These are phyloP conservation scores for Rhopalosiphum padi DNA, from an alignment of 1,140 invertebrate genomes.

Conservation along the genomic window DNA sequence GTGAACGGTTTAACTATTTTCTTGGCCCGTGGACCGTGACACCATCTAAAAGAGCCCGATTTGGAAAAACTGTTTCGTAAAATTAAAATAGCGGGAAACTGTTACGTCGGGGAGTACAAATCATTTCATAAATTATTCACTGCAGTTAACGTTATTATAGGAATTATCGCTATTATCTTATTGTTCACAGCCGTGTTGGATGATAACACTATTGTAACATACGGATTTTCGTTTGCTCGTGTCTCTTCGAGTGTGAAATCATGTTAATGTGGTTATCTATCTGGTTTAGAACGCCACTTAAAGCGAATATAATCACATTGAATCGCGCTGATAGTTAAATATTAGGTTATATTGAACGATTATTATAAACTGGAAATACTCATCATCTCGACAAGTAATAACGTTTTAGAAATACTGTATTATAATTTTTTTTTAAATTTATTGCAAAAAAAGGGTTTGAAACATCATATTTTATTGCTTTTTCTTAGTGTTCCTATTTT, in stretches of 20 bases:
- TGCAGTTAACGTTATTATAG: background rate
- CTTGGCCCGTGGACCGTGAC: background rate
- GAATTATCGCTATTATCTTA: background rate
- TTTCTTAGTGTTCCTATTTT: background rate
- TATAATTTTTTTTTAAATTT: background rate
- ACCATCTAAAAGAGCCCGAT: background rate
- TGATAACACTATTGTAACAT: background rate
- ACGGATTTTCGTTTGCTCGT: background rate
- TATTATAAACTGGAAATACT: background rate
- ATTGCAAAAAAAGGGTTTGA: background rate
- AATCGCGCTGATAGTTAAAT: background rate
- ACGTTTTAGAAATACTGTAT: background rate
- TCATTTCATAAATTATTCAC: background rate
- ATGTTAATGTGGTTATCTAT: background rate
- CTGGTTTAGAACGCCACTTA: background rate
- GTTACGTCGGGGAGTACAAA: background rate
- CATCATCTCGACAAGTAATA: background rate
- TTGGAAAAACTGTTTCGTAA: background rate
- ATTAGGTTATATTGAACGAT: background rate
- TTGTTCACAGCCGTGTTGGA: background rate
- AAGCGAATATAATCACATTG: background rate
- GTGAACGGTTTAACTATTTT: background rate
- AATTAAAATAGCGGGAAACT: background rate
- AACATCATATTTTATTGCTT: too few relatives aligned
- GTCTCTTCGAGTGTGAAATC: background rate